A percentile compares a stretch with the other conserved stretches of the same genome.
phyloP scores from a whole-genome alignment of 2,113 vertebrate species.

The Crotalus viridis region DNA sequence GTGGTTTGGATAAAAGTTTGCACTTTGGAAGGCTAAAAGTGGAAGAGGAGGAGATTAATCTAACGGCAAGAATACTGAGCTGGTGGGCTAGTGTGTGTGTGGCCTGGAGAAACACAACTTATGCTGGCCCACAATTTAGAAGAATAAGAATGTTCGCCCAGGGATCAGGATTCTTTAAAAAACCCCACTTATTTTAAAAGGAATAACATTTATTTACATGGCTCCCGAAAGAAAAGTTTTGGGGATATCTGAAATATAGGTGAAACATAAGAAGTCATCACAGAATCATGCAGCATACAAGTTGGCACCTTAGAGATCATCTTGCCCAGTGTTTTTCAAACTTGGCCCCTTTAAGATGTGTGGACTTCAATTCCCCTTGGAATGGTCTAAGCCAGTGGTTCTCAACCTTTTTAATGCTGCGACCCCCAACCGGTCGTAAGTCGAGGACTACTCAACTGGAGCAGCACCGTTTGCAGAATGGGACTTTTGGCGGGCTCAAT shows the following conservation, averaged over 20 bases:
- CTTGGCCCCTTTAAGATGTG: neutral
- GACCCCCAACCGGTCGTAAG: too few relatives aligned
- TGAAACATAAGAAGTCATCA: neutral
- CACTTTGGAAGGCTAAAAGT: neutral
- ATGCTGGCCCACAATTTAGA: neutral
- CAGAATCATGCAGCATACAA: neutral
- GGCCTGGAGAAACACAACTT: neutral
- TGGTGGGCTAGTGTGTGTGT: neutral
- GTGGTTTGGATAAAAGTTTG: neutral
- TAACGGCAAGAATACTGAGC: neutral
- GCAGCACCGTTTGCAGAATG: too few relatives aligned
- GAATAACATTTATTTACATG: neutral
- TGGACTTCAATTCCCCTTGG: neutral
- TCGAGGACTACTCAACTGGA: too few relatives aligned
- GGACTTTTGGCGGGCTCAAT: too few relatives aligned
- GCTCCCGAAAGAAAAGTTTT: neutral
- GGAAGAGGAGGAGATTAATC: neutral
- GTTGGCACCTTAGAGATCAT: neutral
- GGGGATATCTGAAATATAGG: neutral
- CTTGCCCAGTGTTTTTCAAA: neutral
- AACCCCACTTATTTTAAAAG: neutral
- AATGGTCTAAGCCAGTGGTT: neutral
- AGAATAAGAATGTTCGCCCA: neutral
- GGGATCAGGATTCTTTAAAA: neutral
- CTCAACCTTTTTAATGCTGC: too few relatives aligned